A percentile compares a stretch with the other conserved stretches of the same genome.
Conservation (phyloP, 1,140 invertebrate species). For the Brachystomella parvula region DNA sequence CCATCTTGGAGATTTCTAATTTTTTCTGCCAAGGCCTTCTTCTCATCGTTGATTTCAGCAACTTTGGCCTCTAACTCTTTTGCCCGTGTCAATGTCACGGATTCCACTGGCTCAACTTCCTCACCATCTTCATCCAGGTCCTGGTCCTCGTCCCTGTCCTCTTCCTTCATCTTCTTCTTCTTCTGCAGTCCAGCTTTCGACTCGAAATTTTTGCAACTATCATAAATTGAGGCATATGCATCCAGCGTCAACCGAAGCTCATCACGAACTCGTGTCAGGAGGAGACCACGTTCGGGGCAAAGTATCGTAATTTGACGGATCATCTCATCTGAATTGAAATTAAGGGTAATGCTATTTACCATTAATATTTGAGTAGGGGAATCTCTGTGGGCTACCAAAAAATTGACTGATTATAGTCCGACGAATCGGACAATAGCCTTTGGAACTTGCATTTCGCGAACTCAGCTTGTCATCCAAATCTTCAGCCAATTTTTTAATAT, state of each 20-base stretch:
- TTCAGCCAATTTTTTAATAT: constrained; percentile 92
- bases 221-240: constrained; percentile 43
- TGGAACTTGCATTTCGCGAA: constrained; percentile 84
- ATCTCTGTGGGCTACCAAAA: constrained; percentile 64
- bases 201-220: not conserved
- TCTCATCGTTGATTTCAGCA: not conserved
- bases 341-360: not conserved
- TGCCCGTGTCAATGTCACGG: no score
- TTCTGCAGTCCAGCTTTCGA: not conserved
- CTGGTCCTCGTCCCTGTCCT: not conserved
- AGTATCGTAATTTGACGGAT: constrained; percentile 57
- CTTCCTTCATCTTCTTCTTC: not conserved
- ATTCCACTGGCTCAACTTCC: no score
- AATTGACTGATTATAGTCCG: constrained; percentile 91
- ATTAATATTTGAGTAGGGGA: not conserved
- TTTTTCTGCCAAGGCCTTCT: not conserved
- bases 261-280: constrained; percentile 52
- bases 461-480: constrained; percentile 84
- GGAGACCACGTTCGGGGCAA: constrained; percentile 53
- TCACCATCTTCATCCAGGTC: no score
- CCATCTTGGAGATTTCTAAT: not conserved
- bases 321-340: constrained; percentile 48
- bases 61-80: not conserved
- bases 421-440: constrained; percentile 93
- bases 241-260: constrained; percentile 55